phyloP scores from a whole-genome alignment of 2,888 invertebrate species.

The Orthosia gothica region DNA sequence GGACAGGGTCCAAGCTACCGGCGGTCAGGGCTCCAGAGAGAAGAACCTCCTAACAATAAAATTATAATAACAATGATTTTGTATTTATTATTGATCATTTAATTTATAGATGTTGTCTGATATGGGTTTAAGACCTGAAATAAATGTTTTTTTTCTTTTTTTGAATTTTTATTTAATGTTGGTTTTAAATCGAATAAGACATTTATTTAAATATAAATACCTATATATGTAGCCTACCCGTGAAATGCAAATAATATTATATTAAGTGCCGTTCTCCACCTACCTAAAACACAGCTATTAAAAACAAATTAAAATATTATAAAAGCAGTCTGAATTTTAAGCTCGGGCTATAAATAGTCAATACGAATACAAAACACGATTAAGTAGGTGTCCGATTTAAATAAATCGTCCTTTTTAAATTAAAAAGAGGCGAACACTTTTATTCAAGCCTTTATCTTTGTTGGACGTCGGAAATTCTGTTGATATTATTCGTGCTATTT shows the following conservation, averaged over 20 bases:
- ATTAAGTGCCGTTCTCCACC: not conserved
- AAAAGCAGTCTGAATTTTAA: slow-evolving; percentile 13
- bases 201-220: too few relatives aligned
- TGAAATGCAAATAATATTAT: not conserved
- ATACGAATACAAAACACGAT: slow-evolving; percentile 45
- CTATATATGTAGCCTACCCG: too few relatives aligned
- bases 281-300: not conserved
- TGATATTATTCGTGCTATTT: slow-evolving; percentile 76
- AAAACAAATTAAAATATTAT: slow-evolving; percentile 28
- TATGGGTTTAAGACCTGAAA: too few relatives aligned
- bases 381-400: slow-evolving; percentile 53
- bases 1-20: too few relatives aligned
- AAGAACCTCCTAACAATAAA: too few relatives aligned
- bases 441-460: slow-evolving; percentile 54
- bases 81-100: too few relatives aligned
- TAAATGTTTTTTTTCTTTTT: too few relatives aligned
- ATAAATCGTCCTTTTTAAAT: slow-evolving; percentile 56
- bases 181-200: too few relatives aligned
- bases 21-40: too few relatives aligned
- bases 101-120: too few relatives aligned
- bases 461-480: slow-evolving; percentile 60
- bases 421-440: slow-evolving; percentile 42
- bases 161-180: too few relatives aligned
- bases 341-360: slow-evolving; percentile 26
- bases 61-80: too few relatives aligned